Conservation (phyloP, 2,113 vertebrate species). For the Cololabis saira region DNA sequence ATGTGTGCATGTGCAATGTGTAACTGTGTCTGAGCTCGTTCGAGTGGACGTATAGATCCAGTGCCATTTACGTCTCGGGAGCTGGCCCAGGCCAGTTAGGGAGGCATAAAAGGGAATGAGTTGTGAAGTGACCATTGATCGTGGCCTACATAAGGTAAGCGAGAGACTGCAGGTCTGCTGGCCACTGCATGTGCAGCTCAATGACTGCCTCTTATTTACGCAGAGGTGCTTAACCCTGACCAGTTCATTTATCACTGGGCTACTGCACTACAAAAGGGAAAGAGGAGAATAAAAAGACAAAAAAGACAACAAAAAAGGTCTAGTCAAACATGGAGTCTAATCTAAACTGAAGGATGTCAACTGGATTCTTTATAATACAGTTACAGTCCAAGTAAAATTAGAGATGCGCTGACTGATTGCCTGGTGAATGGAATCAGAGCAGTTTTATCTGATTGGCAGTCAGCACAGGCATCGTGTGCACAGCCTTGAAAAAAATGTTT, state of each 20-base stretch:
- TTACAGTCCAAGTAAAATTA: too few relatives aligned
- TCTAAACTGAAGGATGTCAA: too few relatives aligned
- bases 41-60: conserved; percentile 79
- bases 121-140: conserved; percentile 86
- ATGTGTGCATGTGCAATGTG: background rate
- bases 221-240: conserved; percentile 59
- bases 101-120: conserved; percentile 85
- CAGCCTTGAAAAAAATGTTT: too few relatives aligned
- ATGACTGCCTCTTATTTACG: conserved; percentile 73
- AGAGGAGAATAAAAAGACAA: background rate
- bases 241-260: conserved; percentile 59
- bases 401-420: too few relatives aligned
- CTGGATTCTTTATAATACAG: too few relatives aligned
- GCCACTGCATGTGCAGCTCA: conserved; percentile 55
- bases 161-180: conserved; percentile 50
- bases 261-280: conserved; percentile 29
- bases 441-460: too few relatives aligned
- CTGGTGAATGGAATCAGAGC: too few relatives aligned
- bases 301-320: background rate
- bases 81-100: conserved; percentile 77
- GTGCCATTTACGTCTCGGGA: conserved; percentile 78
- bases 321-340: conserved; percentile 13
- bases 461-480: too few relatives aligned
- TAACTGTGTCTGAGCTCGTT: conserved; percentile 55
- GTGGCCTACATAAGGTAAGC: conserved; percentile 58